Conservation (phyloP, 2,888 invertebrate genomes). For the Automeris io region DNA sequence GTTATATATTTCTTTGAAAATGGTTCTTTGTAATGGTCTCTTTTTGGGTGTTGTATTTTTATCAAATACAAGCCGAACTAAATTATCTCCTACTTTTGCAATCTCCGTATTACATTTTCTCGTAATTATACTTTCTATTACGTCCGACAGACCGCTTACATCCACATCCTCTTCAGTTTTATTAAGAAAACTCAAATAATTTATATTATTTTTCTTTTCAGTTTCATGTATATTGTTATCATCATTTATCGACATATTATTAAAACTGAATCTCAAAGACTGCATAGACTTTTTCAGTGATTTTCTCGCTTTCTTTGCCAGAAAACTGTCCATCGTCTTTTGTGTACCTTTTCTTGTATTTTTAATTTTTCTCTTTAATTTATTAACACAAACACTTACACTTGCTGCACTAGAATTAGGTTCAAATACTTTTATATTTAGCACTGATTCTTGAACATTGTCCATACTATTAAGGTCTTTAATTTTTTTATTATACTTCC, state of each 20-base stretch:
- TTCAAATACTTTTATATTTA: constrained; percentile 20
- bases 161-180: constrained; percentile 28
- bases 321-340: constrained; percentile 58
- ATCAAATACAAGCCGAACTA: constrained; percentile 52
- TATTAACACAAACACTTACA: constrained; percentile 55
- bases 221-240: constrained; percentile 17
- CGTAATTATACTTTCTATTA: constrained; percentile 55
- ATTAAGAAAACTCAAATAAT: constrained; percentile 41
- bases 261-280: constrained; percentile 36
- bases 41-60: constrained; percentile 43
- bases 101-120: constrained; percentile 40
- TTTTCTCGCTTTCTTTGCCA: constrained; percentile 46
- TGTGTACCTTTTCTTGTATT: constrained; percentile 39
- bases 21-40: constrained; percentile 28
- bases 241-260: constrained; percentile 33
- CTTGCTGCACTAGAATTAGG: constrained; percentile 27
- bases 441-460: constrained; percentile 36
- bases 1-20: constrained; percentile 34
- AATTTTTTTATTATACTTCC: constrained; percentile 54
- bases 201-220: constrained; percentile 24
- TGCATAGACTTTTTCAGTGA: constrained; percentile 29
- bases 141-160: constrained; percentile 51
- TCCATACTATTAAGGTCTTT: constrained; percentile 34
- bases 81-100: constrained; percentile 47
- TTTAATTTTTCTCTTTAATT: constrained; percentile 58